Percentiles rank a stretch among this genome's conserved stretches.
Evolutionary conservation across 64 coral and sea anemone species (phyloP).

Genomic region (Stichodactyla mertensii): DNA sequence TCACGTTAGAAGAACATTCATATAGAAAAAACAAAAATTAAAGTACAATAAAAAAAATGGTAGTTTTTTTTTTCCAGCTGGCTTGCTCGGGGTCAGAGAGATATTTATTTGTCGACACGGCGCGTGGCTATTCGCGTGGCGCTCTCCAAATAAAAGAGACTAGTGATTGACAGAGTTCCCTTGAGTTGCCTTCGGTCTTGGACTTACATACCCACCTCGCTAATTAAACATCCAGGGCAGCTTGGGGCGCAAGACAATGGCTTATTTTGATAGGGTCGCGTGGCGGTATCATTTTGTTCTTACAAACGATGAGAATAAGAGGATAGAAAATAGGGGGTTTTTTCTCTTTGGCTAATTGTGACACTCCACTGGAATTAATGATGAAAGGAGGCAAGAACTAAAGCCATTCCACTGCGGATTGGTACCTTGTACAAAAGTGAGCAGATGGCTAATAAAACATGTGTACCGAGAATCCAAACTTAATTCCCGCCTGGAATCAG

Average conservation of each 20-base stretch:
- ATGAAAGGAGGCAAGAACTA: neutral
- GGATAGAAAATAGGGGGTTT: neutral
- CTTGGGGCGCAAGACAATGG: constrained; percentile 56
- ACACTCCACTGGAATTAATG: constrained; percentile 16
- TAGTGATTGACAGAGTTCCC: constrained; percentile 73
- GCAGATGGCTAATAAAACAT: neutral
- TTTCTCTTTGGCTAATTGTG: neutral
- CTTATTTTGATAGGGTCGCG: constrained; percentile 72
- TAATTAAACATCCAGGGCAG: constrained; percentile 88
- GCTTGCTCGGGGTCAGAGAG: constrained; percentile 39
- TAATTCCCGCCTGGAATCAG: neutral
- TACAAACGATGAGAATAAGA: neutral
- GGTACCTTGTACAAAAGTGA: neutral
- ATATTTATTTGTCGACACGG: constrained; percentile 28
- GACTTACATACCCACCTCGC: constrained; percentile 62
- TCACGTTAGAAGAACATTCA: neutral
- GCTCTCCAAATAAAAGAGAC: constrained; percentile 57
- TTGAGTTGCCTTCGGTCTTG: constrained; percentile 42
- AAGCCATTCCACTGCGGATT: neutral
- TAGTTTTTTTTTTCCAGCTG: constrained; percentile 50
- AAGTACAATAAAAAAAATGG: constrained; percentile 7
- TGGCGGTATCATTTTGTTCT: constrained; percentile 62
- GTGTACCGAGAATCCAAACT: neutral
- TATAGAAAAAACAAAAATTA: neutral
- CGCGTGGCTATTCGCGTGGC: constrained; percentile 87